Percentiles rank a stretch among this genome's conserved stretches.
Conservation (phyloP, 2,797 vertebrate species). For the Sebastes ruberrimus region DNA sequence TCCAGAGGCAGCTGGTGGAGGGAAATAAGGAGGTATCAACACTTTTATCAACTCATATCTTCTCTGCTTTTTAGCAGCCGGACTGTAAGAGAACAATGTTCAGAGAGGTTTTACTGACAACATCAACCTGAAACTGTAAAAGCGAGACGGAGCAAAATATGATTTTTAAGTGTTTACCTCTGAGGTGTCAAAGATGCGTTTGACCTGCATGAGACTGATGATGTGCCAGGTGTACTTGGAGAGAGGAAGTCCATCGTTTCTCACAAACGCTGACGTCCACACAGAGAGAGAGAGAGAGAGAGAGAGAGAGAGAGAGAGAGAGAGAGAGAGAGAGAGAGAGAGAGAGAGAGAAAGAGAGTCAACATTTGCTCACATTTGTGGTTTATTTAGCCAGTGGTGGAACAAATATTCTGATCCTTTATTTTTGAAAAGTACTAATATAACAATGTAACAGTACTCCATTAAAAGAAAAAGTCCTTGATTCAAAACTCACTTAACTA, state of each 20-base stretch:
- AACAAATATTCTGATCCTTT: background rate
- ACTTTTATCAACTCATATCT: no score
- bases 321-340: background rate
- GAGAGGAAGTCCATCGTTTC: slow-evolving; percentile 86
- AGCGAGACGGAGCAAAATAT: background rate
- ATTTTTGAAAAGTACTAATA: background rate
- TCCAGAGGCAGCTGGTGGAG: slow-evolving; percentile 88
- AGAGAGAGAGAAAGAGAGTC: background rate
- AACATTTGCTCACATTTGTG: background rate
- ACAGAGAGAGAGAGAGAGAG: background rate
- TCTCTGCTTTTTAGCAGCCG: background rate
- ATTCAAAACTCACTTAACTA: background rate
- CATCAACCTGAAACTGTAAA: background rate
- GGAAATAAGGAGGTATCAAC: background rate
- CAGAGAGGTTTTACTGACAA: background rate
- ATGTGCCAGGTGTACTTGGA: slow-evolving; percentile 96
- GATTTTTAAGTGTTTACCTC: slow-evolving; percentile 79
- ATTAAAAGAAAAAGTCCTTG: background rate
- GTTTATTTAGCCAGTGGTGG: background rate
- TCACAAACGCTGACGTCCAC: slow-evolving; percentile 82
- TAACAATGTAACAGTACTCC: background rate
- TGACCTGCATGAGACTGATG: slow-evolving; percentile 90
- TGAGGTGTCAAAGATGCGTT: slow-evolving; percentile 91
- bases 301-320: no score
- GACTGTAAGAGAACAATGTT: background rate